phyloP scores from a whole-genome alignment of 2,113 vertebrate species.

The Prunella fulvescens region DNA sequence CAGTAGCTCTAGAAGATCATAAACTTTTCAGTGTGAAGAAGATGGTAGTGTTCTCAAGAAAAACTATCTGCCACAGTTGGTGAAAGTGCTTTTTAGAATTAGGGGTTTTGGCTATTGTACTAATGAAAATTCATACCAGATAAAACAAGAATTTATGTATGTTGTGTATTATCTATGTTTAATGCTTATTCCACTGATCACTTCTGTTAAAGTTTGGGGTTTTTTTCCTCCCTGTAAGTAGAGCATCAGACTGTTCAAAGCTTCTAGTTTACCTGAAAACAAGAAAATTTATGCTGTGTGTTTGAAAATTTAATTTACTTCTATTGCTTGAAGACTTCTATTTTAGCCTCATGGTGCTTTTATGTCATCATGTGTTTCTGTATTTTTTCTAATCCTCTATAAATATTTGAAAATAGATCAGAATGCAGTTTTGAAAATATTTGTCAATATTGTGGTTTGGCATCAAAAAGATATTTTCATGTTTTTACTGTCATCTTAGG shows the following conservation, averaged over 20 bases:
- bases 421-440: background rate
- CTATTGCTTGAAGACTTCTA: background rate
- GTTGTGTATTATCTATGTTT: accelerated
- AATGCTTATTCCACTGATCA: background rate
- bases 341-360: background rate
- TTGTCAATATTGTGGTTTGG: background rate
- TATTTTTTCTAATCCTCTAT: background rate
- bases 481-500: background rate
- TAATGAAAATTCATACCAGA: background rate
- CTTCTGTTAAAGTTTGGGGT: background rate
- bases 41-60: background rate
- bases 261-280: background rate
- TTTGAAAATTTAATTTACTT: background rate
- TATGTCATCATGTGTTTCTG: background rate
- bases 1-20: background rate
- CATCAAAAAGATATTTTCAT: background rate
- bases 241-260: background rate
- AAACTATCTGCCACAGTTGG: background rate
- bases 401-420: background rate
- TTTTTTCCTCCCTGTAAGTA: background rate
- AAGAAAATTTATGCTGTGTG: background rate
- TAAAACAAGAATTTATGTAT: background rate
- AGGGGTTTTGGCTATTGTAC: background rate
- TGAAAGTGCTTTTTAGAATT: background rate
- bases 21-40: background rate